A percentile compares a stretch with the other conserved stretches of the same genome.
Evolutionary conservation across 2,113 vertebrate genomes (phyloP).

Genomic region (Meleagris gallopavo): DNA sequence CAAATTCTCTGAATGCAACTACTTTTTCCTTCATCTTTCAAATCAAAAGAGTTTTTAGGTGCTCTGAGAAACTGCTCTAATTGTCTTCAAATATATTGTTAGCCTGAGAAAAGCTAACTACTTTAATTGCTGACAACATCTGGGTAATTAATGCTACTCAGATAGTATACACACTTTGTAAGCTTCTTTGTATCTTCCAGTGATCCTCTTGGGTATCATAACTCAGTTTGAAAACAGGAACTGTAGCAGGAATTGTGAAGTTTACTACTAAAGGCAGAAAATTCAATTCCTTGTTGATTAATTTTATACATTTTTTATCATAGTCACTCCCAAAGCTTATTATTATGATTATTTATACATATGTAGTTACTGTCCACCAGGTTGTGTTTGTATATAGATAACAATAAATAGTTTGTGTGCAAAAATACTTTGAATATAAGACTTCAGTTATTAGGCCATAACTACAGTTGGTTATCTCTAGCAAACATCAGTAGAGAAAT

Average conservation of each 20-base stretch:
- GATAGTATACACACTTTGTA: constrained; percentile 14
- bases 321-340: neutral
- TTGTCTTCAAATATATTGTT: constrained; percentile 5
- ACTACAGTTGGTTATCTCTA: neutral
- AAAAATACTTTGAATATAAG: neutral
- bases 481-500: neutral
- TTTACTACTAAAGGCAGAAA: constrained; percentile 7
- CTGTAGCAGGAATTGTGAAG: neutral
- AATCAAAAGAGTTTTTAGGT: neutral
- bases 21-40: neutral
- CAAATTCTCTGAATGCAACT: neutral
- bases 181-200: neutral
- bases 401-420: neutral
- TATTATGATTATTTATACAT: constrained; percentile 2
- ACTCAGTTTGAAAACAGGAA: neutral
- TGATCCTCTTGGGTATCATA: neutral
- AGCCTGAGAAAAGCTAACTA: neutral
- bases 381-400: neutral
- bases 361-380: neutral
- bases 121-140: constrained; percentile 33
- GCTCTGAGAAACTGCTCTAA: neutral
- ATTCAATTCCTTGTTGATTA: neutral
- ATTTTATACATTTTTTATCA: neutral
- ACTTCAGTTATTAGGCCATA: neutral
- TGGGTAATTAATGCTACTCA: constrained; percentile 34